These are phyloP conservation scores for Platichthys flesus DNA, from an alignment of 2,113 vertebrate species.

Conservation along the genomic window DNA sequence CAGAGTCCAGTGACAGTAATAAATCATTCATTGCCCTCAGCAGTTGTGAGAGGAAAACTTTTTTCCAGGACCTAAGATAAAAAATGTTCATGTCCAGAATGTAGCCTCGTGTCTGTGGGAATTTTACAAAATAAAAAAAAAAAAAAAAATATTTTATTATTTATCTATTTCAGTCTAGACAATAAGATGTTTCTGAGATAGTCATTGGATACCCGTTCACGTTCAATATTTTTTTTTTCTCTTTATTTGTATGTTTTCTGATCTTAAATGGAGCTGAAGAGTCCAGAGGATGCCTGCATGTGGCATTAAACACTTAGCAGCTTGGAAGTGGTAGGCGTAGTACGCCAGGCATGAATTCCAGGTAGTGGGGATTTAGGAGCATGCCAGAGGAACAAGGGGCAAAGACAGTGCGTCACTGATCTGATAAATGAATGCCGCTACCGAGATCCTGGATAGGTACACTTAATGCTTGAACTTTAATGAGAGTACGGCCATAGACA, in stretches of 20 bases:
- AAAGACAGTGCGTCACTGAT: not conserved
- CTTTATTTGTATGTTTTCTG: not conserved
- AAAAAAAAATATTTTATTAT: too few species aligned
- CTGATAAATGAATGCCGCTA: not conserved
- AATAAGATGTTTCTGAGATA: not conserved
- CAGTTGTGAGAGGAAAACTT: too few species aligned
- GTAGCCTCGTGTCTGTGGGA: too few species aligned
- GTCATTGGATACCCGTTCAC: not conserved
- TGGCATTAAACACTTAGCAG: too few species aligned
- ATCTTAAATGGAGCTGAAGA: not conserved
- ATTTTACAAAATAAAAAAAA: too few species aligned
- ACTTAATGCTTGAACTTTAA: not conserved
- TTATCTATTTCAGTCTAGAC: too few species aligned
- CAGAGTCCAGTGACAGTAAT: too few species aligned
- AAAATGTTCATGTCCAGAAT: too few species aligned
- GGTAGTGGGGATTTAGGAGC: not conserved
- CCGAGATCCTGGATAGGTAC: not conserved
- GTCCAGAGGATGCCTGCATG: not conserved
- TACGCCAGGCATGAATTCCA: not conserved
- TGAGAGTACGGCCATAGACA: too few species aligned
- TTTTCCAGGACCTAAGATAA: too few species aligned
- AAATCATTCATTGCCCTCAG: too few species aligned
- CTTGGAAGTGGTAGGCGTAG: not conserved
- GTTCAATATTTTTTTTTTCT: not conserved
- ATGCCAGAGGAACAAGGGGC: not conserved